Conservation (phyloP, 2,113 vertebrate genomes). For the Eidolon helvum region DNA sequence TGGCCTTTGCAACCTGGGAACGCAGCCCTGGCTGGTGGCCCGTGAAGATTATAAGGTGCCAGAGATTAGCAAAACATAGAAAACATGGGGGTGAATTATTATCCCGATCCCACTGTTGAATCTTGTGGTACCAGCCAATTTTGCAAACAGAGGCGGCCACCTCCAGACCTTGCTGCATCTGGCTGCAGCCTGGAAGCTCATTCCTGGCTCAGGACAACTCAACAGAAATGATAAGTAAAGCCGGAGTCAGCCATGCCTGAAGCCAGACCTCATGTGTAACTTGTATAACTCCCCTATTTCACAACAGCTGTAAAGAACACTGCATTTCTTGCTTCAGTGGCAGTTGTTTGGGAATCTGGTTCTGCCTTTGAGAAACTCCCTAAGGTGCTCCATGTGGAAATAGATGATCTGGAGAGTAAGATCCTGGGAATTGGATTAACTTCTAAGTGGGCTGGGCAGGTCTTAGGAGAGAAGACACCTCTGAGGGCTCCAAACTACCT, state of each 20-base stretch:
- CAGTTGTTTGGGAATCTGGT: neutral
- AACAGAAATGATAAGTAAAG: neutral
- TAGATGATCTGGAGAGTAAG: neutral
- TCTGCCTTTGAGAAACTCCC: neutral
- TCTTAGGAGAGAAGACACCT: neutral
- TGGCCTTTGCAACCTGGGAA: neutral
- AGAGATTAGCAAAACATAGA: neutral
- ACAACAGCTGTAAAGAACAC: neutral
- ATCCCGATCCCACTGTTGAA: fast-evolving
- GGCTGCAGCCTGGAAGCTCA: neutral
- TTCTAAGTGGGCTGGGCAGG: neutral
- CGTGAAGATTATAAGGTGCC: neutral
- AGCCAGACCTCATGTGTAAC: neutral
- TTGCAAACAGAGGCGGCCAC: neutral
- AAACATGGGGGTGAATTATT: neutral
- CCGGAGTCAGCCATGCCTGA: neutral
- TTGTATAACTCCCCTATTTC: fast-evolving
- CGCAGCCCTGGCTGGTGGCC: neutral
- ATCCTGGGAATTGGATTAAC: neutral
- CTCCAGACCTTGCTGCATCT: neutral
- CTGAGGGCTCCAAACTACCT: neutral
- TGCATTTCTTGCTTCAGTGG: neutral
- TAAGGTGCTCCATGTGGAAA: neutral
- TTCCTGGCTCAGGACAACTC: neutral
- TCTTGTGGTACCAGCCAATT: neutral